Base-by-base conservation (phyloP, 92 coral and sea anemone species). In the Palythoa grandiflora region DNA sequence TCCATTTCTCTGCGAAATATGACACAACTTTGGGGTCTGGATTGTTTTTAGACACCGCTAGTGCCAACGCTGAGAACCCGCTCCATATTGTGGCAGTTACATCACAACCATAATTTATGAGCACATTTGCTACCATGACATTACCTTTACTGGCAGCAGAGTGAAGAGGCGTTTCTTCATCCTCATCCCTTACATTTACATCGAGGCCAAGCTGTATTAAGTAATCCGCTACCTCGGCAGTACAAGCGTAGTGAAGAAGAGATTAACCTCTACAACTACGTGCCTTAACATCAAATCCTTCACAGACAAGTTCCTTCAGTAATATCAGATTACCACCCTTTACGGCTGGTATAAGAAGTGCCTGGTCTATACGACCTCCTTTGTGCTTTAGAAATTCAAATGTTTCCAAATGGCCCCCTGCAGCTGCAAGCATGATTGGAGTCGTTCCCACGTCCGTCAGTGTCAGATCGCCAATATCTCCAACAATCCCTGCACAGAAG, bases 391-490 rank as follows among this genome's bases (percentile, higher is more conserved):
- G 54, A 11, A 75, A 19, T 38, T 75, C 40, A 75, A 17, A 40
- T 17, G 79, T 51, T 36, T 36, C 21, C 17, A 75, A 75, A 38
- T 75, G 54, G 9, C 79, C 40, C n/a, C 79, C 40, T n/a, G 79
- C 40, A 50, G 79, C 79, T n/a, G 79, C 79, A 39, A 75, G 79
- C 79, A 75, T 75, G 14, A 75, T 75, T 53, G 79, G 79, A 9
- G 79, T 75, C 11, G 79, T 75, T 6, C 79, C 53, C 1, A 0
- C 28, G 8, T 6, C 0, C n/a, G 3, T n/a, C 11, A 35, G 3
- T 38, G 53, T 36, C 59, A 75, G 19, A 8, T 75, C 79, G n/a
- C 79, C 79, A 51, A 75, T 75, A 9, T 36, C 11, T 5, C 0
- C 79, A 9, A 75, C 13, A n/a, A 38, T 53, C 0, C 79, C 79